Conservation (phyloP, 2,113 vertebrate species). For the Cacatua alba region DNA sequence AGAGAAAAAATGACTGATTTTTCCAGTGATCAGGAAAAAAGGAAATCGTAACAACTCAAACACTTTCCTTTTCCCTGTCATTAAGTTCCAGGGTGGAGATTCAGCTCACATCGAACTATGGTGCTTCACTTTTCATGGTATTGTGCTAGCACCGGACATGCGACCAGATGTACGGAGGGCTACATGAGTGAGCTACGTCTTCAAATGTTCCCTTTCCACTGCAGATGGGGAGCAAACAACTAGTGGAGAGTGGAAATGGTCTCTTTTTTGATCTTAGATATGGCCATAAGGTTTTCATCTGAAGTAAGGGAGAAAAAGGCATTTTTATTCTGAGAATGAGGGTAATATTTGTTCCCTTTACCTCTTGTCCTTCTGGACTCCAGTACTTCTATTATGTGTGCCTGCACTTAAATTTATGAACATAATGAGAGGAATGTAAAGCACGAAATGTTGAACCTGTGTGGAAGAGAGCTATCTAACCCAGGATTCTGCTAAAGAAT, state of each 20-base stretch:
- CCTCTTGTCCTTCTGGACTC: neutral
- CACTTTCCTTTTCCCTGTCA: neutral
- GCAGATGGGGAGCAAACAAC: neutral
- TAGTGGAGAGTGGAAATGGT: neutral
- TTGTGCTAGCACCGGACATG: neutral
- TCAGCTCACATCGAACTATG: neutral
- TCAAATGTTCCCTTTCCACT: neutral
- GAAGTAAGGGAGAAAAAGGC: neutral
- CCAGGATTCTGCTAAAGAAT: neutral
- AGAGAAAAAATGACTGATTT: neutral
- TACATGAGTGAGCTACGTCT: rapidly evolving
- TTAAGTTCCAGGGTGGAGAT: neutral
- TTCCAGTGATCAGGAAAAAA: neutral
- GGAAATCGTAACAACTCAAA: neutral
- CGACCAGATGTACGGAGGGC: neutral
- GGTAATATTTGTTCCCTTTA: neutral
- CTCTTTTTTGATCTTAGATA: neutral
- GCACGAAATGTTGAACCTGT: neutral
- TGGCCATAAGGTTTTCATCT: neutral
- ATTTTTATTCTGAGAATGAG: neutral
- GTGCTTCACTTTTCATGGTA: neutral
- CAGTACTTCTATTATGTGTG: neutral
- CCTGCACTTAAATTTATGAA: neutral
- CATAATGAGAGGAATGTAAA: neutral
- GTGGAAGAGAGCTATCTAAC: neutral